phyloP scores from a whole-genome alignment of 2,888 invertebrate genomes.

The Sinhomidia bicolor region DNA sequence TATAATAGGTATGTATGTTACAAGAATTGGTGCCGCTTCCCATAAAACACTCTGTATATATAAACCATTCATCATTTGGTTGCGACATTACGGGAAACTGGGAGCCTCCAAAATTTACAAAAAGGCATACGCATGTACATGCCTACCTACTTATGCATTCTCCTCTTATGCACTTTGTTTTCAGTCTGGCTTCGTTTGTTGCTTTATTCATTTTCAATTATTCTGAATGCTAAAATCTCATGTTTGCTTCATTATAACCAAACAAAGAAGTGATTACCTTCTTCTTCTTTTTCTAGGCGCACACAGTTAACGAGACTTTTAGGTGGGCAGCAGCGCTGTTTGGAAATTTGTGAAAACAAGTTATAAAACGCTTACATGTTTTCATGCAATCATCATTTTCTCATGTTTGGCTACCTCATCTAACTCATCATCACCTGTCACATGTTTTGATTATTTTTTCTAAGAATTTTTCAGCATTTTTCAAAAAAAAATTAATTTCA shows the following conservation, averaged over 20 bases:
- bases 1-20: no score
- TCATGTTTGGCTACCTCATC: not conserved
- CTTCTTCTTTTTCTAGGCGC: not conserved
- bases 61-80: no score
- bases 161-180: no score
- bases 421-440: slow-evolving; percentile 54
- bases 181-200: no score
- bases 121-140: no score
- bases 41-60: no score
- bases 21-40: no score
- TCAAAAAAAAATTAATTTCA: slow-evolving; percentile 23
- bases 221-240: not conserved
- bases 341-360: not conserved
- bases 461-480: not conserved
- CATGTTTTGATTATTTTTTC: slow-evolving; percentile 16
- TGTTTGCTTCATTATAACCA: slow-evolving; percentile 12
- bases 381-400: slow-evolving; percentile 44
- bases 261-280: not conserved
- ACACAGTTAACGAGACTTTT: not conserved
- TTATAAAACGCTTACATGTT: not conserved
- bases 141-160: no score
- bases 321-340: not conserved
- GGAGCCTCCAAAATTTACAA: no score
- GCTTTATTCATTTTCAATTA: slow-evolving; percentile 33
- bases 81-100: no score